Base-by-base conservation (phyloP, 2,888 invertebrate genomes). In the Copidosoma aretas region DNA sequence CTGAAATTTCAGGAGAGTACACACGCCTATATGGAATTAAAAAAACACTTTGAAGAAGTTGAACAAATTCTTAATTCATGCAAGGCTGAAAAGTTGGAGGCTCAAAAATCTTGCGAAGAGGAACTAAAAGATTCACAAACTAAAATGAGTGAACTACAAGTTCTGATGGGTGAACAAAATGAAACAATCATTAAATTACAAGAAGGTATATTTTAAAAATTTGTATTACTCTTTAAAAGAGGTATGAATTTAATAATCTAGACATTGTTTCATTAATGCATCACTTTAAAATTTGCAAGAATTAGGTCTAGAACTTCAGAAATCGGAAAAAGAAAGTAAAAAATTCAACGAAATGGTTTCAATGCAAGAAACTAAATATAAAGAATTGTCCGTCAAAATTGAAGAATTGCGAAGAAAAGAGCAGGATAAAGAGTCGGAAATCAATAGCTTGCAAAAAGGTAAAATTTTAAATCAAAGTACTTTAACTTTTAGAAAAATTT, bases 381-480 rank as follows among this genome's bases (percentile, higher is more conserved):
- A 71, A 53, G 25, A 54, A 10, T 52, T 76, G 21, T 57, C 67
- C 25, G 67, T 67, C 21, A 74, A 73, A 43, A 71, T 78, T 21
- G 57, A 73, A 17, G 58, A 68, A 15, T 67, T 67, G 0, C 60
- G 65, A 0, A 25, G 54, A 4, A 74, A 71, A 52, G 78, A 80
- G 21, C 72, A 72, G 32, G 82, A 82, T 1, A 81, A 79, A 71
- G 81, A 82, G 51, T 64, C 43, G 1, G 82, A 82, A 69, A 81
- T 81, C 39, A 43, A 15, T n/a, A 73, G 71, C 22, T 73, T 82
- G 17, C 80, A 82, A 71, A 79, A 75, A 66, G 80, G 80, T 77
- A 60, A 67, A 60, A n/a, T n/a, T n/a, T n/a, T n/a, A n/a, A n/a
- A n/a, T n/a, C n/a, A n/a, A n/a, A n/a, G n/a, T n/a, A n/a, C n/a